phyloP scores from a whole-genome alignment of 2,113 vertebrate genomes.

The Tyto alba region DNA sequence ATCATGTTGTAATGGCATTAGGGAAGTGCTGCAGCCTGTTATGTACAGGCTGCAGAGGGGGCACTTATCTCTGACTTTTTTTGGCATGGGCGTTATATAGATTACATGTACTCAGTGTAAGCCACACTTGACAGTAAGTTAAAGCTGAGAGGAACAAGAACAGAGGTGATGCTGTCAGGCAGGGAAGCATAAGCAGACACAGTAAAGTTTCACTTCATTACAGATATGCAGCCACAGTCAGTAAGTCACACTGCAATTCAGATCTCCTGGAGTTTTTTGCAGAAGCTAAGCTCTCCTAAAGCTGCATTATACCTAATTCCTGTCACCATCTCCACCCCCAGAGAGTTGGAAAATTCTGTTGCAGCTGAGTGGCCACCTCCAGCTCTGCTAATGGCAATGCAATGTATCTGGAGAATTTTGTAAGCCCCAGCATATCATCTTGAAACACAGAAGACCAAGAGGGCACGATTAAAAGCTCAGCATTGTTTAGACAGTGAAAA shows the following conservation, averaged over 20 bases:
- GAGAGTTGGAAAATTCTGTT: background rate
- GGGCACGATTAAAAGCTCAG: background rate
- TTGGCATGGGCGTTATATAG: rapidly evolving
- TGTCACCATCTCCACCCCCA: background rate
- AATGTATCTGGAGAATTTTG: background rate
- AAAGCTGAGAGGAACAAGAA: background rate
- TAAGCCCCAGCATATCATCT: background rate
- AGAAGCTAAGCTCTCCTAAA: background rate
- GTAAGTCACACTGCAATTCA: background rate
- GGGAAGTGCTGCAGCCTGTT: background rate
- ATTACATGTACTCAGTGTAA: background rate
- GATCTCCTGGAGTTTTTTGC: background rate
- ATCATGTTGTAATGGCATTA: background rate
- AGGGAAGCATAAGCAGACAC: background rate
- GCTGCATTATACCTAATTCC: background rate
- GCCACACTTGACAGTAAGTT: background rate
- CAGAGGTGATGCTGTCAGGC: background rate
- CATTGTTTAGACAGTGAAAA: background rate
- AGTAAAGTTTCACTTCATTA: background rate
- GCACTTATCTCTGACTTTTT: background rate
- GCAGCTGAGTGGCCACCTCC: background rate
- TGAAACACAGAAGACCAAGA: background rate
- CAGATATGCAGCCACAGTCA: background rate
- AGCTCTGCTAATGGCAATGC: background rate
- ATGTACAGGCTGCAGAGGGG: background rate